Conservation (phyloP, 2,888 invertebrate species). For the Ophonus ardosiacus region DNA sequence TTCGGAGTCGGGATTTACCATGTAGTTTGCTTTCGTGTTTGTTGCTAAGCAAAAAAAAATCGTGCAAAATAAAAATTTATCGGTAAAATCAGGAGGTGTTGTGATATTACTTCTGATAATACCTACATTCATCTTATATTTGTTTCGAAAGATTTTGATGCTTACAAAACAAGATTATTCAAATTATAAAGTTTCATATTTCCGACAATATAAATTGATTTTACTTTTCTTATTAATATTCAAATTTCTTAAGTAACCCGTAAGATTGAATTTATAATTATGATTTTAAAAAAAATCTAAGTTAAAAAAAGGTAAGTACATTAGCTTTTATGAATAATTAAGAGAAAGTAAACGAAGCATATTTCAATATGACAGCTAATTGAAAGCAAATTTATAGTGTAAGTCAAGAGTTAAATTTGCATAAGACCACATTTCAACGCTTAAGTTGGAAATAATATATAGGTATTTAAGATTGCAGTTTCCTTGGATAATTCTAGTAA, state of each 20-base stretch:
- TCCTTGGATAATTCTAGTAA: slow-evolving; percentile 1
- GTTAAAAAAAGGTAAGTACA: not conserved
- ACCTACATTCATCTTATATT: slow-evolving; percentile 13
- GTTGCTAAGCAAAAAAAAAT: too few species aligned
- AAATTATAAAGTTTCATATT: slow-evolving; percentile 35
- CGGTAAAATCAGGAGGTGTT: too few species aligned
- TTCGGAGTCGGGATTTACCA: too few species aligned
- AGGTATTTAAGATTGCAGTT: not conserved
- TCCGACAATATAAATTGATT: slow-evolving; percentile 37
- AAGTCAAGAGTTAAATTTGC: slow-evolving; percentile 1
- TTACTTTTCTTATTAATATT: slow-evolving; percentile 13
- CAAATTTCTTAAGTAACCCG: not conserved
- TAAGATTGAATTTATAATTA: slow-evolving; percentile 8
- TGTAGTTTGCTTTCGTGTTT: too few species aligned
- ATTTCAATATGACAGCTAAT: not conserved
- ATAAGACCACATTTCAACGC: slow-evolving; percentile 9
- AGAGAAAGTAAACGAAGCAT: not conserved
- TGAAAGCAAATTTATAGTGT: slow-evolving; percentile 3
- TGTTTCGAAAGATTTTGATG: slow-evolving; percentile 16
- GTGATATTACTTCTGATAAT: too few species aligned
- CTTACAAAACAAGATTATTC: slow-evolving; percentile 20
- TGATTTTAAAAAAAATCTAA: too few species aligned
- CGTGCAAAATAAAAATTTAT: too few species aligned
- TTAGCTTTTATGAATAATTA: not conserved
- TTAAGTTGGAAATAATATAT: not conserved